These are phyloP conservation scores for Miniopterus natalensis DNA, from an alignment of 2,113 vertebrate species.

Conservation along the genomic window DNA sequence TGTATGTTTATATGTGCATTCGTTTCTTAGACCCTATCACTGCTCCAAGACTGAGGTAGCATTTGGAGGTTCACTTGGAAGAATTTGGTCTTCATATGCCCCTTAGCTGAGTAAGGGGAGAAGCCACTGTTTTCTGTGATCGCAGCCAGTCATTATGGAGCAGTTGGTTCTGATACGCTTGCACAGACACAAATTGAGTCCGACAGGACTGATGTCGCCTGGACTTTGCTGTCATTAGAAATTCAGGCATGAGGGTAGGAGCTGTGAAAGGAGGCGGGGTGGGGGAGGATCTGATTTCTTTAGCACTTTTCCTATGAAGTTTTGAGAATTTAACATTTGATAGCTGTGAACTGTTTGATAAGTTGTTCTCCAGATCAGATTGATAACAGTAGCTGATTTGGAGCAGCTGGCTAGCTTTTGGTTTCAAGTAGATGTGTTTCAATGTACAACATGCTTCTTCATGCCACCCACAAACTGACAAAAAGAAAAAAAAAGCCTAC, in stretches of 20 bases:
- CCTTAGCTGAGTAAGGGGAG: conserved; percentile 18
- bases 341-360: conserved; percentile 70
- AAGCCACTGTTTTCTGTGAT: conserved; percentile 80
- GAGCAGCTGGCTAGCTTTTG: conserved; percentile 71
- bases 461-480: conserved; percentile 67
- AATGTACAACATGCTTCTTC: conserved; percentile 46
- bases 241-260: conserved; percentile 87
- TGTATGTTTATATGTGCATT: neutral
- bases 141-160: conserved; percentile 83
- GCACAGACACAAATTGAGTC: conserved; percentile 90
- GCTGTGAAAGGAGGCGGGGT: neutral
- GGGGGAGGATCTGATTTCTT: conserved; percentile 70
- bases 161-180: conserved; percentile 90
- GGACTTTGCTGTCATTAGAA: conserved; percentile 91
- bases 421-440: conserved; percentile 62
- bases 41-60: neutral
- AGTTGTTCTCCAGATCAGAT: conserved; percentile 69
- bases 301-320: conserved; percentile 71
- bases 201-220: conserved; percentile 91
- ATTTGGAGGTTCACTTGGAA: conserved; percentile 67
- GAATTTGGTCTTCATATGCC: conserved; percentile 25
- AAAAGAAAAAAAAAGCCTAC: conserved; percentile 24
- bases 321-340: conserved; percentile 76
- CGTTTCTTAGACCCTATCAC: neutral
- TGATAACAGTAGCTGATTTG: conserved; percentile 66